A percentile compares a stretch with the other conserved stretches of the same genome.
Evolutionary conservation across 2,113 vertebrate species (phyloP).

Genomic region (Cyprinodon tularosa): DNA sequence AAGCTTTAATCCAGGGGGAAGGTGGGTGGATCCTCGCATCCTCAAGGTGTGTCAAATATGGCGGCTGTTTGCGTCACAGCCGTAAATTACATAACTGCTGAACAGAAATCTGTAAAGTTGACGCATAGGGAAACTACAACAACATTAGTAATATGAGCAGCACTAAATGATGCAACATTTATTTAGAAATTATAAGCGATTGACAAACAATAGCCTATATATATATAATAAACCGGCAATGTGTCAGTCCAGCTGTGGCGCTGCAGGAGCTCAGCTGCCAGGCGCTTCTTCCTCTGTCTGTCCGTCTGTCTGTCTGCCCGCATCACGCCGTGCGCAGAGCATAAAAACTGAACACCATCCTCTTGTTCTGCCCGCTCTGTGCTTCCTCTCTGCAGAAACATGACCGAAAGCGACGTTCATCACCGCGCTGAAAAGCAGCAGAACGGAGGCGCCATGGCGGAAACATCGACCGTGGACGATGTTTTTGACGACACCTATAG

Average conservation of each 20-base stretch:
- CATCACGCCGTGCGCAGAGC: conserved; percentile 27
- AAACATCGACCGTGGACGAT: conserved; percentile 79
- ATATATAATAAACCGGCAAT: neutral
- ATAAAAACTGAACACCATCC: conserved; percentile 29
- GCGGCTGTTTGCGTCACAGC: too few relatives aligned
- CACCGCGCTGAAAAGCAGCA: conserved; percentile 43
- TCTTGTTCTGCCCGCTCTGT: neutral
- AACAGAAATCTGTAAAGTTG: neutral
- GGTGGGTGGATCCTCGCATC: neutral
- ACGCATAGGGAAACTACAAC: neutral
- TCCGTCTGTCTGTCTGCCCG: neutral
- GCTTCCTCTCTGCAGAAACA: conserved; percentile 29
- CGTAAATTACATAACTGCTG: too few relatives aligned
- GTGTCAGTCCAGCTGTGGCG: neutral
- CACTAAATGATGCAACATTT: neutral
- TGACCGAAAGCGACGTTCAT: conserved; percentile 54
- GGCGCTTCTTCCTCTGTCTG: conserved; percentile 29
- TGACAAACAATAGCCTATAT: neutral
- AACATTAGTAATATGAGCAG: neutral
- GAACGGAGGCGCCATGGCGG: conserved; percentile 50
- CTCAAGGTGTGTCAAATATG: too few relatives aligned
- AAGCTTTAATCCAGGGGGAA: neutral
- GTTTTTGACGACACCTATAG: conserved; percentile 85
- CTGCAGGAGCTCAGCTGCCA: conserved; percentile 15
- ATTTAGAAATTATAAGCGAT: neutral